phyloP scores from a whole-genome alignment of 2,797 vertebrate species.

The Pampus argenteus region DNA sequence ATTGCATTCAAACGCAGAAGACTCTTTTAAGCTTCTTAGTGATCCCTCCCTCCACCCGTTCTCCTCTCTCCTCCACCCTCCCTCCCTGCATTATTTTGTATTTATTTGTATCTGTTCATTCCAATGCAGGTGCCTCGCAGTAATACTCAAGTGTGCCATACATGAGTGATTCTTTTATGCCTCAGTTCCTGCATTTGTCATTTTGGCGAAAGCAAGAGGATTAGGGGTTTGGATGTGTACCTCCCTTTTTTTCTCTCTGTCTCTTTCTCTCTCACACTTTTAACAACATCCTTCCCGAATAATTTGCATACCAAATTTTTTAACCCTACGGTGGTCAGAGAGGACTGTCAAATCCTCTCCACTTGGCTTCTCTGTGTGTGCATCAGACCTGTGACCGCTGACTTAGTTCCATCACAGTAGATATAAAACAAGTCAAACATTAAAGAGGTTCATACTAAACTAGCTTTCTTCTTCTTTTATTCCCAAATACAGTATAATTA shows the following conservation, averaged over 20 bases:
- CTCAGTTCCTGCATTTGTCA: constrained; percentile 86
- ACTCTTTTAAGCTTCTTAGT: constrained; percentile 98
- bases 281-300: constrained; percentile 81
- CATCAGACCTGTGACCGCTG: constrained; percentile 76
- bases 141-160: constrained; percentile 93
- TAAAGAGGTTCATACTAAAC: constrained; percentile 55
- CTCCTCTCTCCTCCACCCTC: constrained; percentile 7
- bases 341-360: constrained; percentile 77
- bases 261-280: constrained; percentile 70
- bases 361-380: constrained; percentile 63
- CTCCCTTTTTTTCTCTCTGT: constrained; percentile 61
- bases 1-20: constrained; percentile 96
- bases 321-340: constrained; percentile 80
- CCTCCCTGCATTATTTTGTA: constrained; percentile 79
- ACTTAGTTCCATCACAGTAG: constrained; percentile 79
- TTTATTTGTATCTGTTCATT: constrained; percentile 93
- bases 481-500: neutral
- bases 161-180: constrained; percentile 98
- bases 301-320: constrained; percentile 85
- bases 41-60: constrained; percentile 60
- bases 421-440: constrained; percentile 41
- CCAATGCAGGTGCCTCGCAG: constrained; percentile 97
- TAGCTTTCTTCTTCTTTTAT: constrained; percentile 23
- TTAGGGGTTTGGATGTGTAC: constrained; percentile 83
- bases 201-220: constrained; percentile 85